phyloP scores from a whole-genome alignment of 1,140 invertebrate species.

The Anadara kagoshimensis region DNA sequence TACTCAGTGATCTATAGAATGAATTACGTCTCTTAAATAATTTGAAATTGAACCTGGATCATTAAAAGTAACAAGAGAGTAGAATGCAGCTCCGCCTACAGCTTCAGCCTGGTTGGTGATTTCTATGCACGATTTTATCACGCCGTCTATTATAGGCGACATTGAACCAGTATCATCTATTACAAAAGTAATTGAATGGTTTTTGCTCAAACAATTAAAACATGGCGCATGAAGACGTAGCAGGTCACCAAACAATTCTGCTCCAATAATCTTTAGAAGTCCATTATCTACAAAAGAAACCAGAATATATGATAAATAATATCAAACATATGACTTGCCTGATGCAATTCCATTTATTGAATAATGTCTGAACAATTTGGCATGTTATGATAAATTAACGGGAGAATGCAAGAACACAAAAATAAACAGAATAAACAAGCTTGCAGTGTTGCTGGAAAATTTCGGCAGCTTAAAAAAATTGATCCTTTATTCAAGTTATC shows the following conservation, averaged over 20 bases:
- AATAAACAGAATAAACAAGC: no score
- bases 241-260: no score
- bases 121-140: constrained; percentile 28
- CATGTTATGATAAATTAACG: no score
- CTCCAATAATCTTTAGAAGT: no score
- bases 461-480: no score
- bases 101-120: constrained; percentile 18
- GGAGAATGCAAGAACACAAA: no score
- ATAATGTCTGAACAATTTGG: background rate
- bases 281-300: no score
- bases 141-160: constrained; percentile 27
- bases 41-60: constrained; percentile 34
- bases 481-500: no score
- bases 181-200: constrained; percentile 29
- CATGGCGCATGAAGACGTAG: background rate
- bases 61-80: constrained; percentile 40
- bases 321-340: background rate
- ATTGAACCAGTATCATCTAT: constrained; percentile 45
- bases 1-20: no score
- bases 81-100: constrained; percentile 17
- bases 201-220: constrained; percentile 18
- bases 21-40: no score
- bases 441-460: no score
- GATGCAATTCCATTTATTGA: background rate
- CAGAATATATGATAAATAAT: no score